Conservation (phyloP, 2,113 vertebrate species). For the Phyllopteryx taeniolatus region DNA sequence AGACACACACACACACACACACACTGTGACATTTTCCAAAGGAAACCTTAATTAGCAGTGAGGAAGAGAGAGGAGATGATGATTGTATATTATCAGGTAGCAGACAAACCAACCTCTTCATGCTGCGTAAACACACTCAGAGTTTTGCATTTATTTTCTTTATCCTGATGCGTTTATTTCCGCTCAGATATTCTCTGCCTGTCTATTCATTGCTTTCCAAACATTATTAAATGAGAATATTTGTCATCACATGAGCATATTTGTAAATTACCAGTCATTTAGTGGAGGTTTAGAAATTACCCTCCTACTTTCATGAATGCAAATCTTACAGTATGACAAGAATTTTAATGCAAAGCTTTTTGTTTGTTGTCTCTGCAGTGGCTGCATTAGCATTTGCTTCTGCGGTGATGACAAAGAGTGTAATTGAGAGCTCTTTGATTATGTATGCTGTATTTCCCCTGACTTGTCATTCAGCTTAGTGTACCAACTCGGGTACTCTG, state of each 20-base stretch:
- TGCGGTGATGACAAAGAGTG: conserved; percentile 20
- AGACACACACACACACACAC: conserved; percentile 27
- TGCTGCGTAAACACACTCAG: conserved; percentile 21
- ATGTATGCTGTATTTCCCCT: conserved; percentile 28
- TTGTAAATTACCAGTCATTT: background rate
- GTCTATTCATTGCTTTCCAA: background rate
- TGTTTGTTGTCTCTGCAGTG: conserved; percentile 20
- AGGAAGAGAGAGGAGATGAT: conserved; percentile 11
- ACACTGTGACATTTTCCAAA: conserved; percentile 64
- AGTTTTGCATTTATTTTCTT: conserved; percentile 8
- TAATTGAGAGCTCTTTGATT: conserved; percentile 42
- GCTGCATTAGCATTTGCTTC: conserved; percentile 33
- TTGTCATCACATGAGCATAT: background rate
- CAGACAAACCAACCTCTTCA: conserved; percentile 35
- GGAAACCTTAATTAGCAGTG: conserved; percentile 65
- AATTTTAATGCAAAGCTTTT: conserved; percentile 12
- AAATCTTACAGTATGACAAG: background rate
- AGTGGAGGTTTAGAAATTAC: background rate
- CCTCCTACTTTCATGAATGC: background rate
- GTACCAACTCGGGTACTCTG: conserved; percentile 23
- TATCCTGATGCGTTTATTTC: background rate
- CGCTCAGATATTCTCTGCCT: background rate
- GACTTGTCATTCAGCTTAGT: conserved; percentile 53
- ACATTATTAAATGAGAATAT: background rate
- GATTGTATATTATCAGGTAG: conserved; percentile 19